These are phyloP conservation scores for Latrodectus geometricus DNA, from an alignment of 1,140 invertebrate genomes.

Conservation along the genomic window DNA sequence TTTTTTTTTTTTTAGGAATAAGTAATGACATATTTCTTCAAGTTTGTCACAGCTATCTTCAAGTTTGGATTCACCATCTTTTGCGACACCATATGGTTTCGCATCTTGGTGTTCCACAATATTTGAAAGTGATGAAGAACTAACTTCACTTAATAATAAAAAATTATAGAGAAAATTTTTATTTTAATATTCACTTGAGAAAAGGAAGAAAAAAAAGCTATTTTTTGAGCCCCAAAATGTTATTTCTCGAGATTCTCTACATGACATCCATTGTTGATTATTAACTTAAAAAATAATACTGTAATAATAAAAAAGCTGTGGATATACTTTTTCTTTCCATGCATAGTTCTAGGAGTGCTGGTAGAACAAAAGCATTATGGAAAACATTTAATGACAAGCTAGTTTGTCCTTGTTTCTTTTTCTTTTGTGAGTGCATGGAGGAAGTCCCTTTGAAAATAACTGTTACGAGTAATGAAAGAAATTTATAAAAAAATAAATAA, in stretches of 20 bases:
- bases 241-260: constrained; percentile 61
- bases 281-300: background rate
- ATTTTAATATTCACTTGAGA: constrained; percentile 63
- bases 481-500: no score
- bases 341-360: background rate
- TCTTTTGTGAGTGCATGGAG: background rate
- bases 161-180: constrained; percentile 63
- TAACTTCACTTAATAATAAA: constrained; percentile 27
- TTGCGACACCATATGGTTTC: background rate
- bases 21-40: no score
- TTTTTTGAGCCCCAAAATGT: constrained; percentile 62
- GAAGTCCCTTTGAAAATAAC: background rate
- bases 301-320: background rate
- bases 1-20: no score
- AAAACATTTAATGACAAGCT: background rate
- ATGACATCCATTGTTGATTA: constrained; percentile 49
- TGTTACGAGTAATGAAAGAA: background rate
- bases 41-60: background rate
- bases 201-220: constrained; percentile 38
- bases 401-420: background rate
- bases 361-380: background rate
- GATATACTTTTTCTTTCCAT: background rate
- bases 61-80: background rate
- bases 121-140: constrained; percentile 48
- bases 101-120: background rate